Evolutionary conservation across 1,140 invertebrate genomes (phyloP).

Genomic region (Danaus melanippus): DNA sequence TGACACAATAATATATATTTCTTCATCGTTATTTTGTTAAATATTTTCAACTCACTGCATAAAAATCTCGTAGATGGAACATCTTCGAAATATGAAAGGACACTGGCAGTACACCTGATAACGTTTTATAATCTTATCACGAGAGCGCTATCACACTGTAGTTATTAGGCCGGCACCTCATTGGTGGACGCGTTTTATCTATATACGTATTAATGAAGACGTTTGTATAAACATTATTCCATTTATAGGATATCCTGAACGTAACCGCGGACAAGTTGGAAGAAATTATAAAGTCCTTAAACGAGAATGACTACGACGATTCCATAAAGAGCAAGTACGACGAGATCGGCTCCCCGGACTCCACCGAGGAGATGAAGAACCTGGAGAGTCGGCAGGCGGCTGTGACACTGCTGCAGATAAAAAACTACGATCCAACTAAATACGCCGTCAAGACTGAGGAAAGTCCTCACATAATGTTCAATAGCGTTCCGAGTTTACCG

Average conservation of each 20-base stretch:
- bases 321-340: constrained; percentile 52
- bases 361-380: constrained; percentile 70
- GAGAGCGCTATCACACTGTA: constrained; percentile 56
- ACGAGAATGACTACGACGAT: constrained; percentile 49
- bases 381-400: constrained; percentile 68
- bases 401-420: constrained; percentile 67
- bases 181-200: constrained; percentile 54
- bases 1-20: constrained; percentile 10
- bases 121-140: constrained; percentile 63
- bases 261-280: constrained; percentile 66
- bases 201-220: constrained; percentile 46
- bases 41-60: constrained; percentile 42
- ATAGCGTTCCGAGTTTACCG: constrained; percentile 61
- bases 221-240: constrained; percentile 44
- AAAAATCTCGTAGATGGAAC: constrained; percentile 32
- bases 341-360: constrained; percentile 65
- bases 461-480: constrained; percentile 65
- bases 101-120: constrained; percentile 50
- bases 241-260: constrained; percentile 66
- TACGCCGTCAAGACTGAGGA: constrained; percentile 62
- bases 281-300: constrained; percentile 66
- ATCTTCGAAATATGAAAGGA: constrained; percentile 56
- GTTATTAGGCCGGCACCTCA: constrained; percentile 47
- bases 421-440: constrained; percentile 69
- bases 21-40: not conserved